Base-by-base conservation (phyloP, 2,797 vertebrate species). In the Phaenicophaeus curvirostris region DNA sequence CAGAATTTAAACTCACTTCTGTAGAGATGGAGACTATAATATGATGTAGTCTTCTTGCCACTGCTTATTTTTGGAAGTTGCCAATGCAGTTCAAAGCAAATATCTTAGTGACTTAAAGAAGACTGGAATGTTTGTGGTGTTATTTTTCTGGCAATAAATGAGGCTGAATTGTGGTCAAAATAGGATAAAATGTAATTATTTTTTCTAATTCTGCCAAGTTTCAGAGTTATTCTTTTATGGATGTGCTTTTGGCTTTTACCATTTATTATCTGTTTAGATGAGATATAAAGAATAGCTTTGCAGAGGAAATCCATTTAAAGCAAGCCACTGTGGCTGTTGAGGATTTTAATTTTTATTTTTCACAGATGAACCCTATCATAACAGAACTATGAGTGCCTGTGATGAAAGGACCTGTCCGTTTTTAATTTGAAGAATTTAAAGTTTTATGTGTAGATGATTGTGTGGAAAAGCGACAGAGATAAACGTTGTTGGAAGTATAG, bases 261-360 rank as follows among this genome's bases (percentile, higher is more conserved):
- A 68, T 89, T 89, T 92, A 77, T 91, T 95, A 83, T 95, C 89
- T 95, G 53, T 84, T 96, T 96, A 91, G 94, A 86, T 92, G 76
- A 91, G 63, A 79, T 94, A 63, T 28, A 92, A 91, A 91, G 82
- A 93, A 88, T 76, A 81, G 79, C 82, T 93, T 84, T 93, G 73
- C 54, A 63, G 65, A 90, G 53, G 67, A 96, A 93, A 90, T 91
- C 69, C 86, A 75, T 89, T 96, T 88, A 88, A 90, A 95, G 76
- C 28, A 62, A 86, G 46, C 54, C 72, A 69, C 82, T 95, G 51
- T 4, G 41, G 35, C 69, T 91, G 42, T 91, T 84, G 71, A 7
- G 6, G 85, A 54, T 94, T 94, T 85, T 91, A 86, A 69, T 95
- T 94, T 88, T 85, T 87, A 85, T 72, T 93, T 96, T 51, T 79